These are phyloP conservation scores for Phyto melanocephala DNA, from an alignment of 2,888 invertebrate genomes.

Conservation along the genomic window DNA sequence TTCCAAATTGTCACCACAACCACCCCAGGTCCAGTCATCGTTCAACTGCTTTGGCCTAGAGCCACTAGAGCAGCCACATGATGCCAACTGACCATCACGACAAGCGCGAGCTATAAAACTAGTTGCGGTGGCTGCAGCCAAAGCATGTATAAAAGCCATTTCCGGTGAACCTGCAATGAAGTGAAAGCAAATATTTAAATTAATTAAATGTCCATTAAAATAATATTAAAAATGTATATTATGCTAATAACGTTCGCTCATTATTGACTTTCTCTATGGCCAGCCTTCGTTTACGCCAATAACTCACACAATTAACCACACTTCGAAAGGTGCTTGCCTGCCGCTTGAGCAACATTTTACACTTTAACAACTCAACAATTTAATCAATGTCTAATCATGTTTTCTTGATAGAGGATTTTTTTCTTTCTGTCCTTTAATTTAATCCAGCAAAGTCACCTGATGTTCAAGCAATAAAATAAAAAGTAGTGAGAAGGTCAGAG, in stretches of 20 bases:
- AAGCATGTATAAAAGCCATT: constrained; percentile 94
- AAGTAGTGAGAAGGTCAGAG: neutral
- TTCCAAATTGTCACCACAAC: constrained; percentile 97
- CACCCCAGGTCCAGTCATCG: constrained; percentile 98
- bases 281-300: neutral
- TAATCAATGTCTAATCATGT: constrained; percentile 51
- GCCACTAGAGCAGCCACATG: constrained; percentile 93
- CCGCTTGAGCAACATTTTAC: neutral
- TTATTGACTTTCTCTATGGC: neutral
- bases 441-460: constrained; percentile 47
- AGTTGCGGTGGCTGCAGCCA: constrained; percentile 93
- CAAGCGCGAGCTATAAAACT: constrained; percentile 94
- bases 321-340: neutral
- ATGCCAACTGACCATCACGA: constrained; percentile 92
- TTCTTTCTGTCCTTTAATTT: neutral
- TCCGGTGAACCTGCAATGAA: constrained; percentile 85
- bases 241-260: neutral
- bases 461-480: constrained; percentile 40
- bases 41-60: constrained; percentile 90
- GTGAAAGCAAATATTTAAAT: constrained; percentile 33
- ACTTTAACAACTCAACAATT: constrained; percentile 37
- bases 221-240: constrained; percentile 18
- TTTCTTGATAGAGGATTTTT: neutral
- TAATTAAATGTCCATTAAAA: constrained; percentile 62
- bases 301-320: constrained; percentile 30